Base-by-base conservation (phyloP, 2,888 invertebrate genomes). In the Scaeva pyrastri region DNA sequence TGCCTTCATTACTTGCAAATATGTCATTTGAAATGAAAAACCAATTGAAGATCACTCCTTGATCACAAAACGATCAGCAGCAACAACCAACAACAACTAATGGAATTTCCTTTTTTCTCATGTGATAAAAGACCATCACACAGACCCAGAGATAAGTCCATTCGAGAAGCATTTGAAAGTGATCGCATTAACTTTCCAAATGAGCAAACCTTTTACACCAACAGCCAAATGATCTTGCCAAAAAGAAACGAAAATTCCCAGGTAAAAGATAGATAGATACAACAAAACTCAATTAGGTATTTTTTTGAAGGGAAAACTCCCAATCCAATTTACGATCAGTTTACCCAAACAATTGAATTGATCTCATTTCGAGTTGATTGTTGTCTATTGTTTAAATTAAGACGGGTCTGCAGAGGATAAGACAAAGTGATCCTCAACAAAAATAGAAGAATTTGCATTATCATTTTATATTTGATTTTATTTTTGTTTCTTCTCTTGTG, bases 101-200 rank as follows among this genome's bases (percentile, higher is more conserved):
- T 86, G 78, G 75, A 70, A 39, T 39, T 58, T 74, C 62, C 41
- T 60, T 71, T 58, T 72, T 26, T 55, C 48, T 14, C 11, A 4
- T 50, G 43, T 41, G 58, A 60, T 70, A 56, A 60, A 45, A 77
- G 70, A 74, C 19, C 14, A 48, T 45, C 66, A 8, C 0, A 31
- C 31, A 52, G 52, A 62, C 50, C 70, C 6, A 64, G 1, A 86
- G 82, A 86, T 86, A 86, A 86, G 77, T 50, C 74, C 11, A 39
- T 31, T 8, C 21, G 8, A n/a, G n/a, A 41, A 48, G 31, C 66
- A 55, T 56, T 86, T 56, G 52, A 76, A 88, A 87, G 55, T 87
- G 87, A 88, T 88, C 88, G 87, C 87, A 88, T 88, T 88, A 85
- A 82, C 68, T 86, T 86, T 88, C 82, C 85, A 88, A 88, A 85